Evolutionary conservation across 1,140 invertebrate genomes (phyloP).

Genomic region (Drosophila serrata): DNA sequence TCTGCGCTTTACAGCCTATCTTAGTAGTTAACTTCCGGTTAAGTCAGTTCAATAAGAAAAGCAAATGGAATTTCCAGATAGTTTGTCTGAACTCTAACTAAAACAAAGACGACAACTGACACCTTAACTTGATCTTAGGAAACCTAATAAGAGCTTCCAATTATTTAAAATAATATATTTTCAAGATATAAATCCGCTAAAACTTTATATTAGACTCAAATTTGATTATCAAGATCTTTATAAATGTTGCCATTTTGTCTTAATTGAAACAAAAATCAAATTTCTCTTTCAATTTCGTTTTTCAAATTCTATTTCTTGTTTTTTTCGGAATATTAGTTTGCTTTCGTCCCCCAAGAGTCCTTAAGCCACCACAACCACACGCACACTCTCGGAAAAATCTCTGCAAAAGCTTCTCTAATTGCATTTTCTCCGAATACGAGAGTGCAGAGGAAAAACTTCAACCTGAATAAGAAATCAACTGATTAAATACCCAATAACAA

Average conservation of each 20-base stretch:
- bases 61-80: fast-evolving
- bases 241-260: background rate
- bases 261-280: constrained; percentile 1
- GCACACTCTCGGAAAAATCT: constrained; percentile 6
- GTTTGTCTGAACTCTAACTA: background rate
- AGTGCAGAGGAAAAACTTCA: constrained; percentile 39
- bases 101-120: background rate
- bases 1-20: background rate
- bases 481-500: constrained; percentile 81
- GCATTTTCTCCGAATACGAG: constrained; percentile 55
- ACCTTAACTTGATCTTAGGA: background rate
- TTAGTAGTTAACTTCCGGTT: background rate
- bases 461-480: constrained; percentile 80
- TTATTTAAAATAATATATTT: background rate
- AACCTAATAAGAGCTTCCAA: background rate
- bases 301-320: constrained; percentile 7
- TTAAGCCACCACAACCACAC: constrained; percentile 5
- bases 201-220: background rate
- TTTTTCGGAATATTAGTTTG: constrained; percentile 21
- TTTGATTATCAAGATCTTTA: background rate
- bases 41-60: background rate
- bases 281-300: background rate
- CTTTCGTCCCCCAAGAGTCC: constrained; percentile 13
- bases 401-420: constrained; percentile 59
- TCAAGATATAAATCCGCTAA: no score